phyloP scores from a whole-genome alignment of 2,888 invertebrate species.

The Polyploca ridens region DNA sequence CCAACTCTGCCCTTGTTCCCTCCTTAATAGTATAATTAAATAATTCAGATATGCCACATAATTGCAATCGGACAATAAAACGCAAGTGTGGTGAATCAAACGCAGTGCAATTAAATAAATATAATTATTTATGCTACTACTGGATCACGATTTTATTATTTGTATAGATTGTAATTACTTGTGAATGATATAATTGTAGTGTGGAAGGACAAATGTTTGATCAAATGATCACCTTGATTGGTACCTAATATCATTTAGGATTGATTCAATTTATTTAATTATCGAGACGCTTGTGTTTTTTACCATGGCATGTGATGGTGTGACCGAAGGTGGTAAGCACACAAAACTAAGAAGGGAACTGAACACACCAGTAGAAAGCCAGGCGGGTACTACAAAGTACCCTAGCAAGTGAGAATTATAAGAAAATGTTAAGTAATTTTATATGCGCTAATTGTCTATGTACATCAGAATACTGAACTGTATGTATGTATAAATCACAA shows the following conservation, averaged over 20 bases:
- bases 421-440: too few relatives aligned
- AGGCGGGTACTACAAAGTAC: too few relatives aligned
- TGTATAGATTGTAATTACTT: constrained; percentile 1
- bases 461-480: background rate
- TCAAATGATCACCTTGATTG: background rate
- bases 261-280: too few relatives aligned
- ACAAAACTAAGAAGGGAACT: too few relatives aligned
- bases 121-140: background rate
- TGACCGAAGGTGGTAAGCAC: too few relatives aligned
- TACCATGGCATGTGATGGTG: too few relatives aligned
- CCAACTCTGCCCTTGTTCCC: background rate
- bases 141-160: background rate
- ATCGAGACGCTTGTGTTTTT: too few relatives aligned
- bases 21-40: background rate
- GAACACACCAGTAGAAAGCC: too few relatives aligned
- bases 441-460: background rate
- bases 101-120: background rate
- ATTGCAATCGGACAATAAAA: background rate
- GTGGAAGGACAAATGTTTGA: background rate
- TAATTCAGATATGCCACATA: background rate
- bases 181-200: background rate
- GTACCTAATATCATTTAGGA: too few relatives aligned
- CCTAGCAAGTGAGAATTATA: too few relatives aligned
- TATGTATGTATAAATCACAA: background rate
- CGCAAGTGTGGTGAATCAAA: constrained; percentile 5